phyloP scores from a whole-genome alignment of 2,113 vertebrate genomes.

The Lagopus muta region DNA sequence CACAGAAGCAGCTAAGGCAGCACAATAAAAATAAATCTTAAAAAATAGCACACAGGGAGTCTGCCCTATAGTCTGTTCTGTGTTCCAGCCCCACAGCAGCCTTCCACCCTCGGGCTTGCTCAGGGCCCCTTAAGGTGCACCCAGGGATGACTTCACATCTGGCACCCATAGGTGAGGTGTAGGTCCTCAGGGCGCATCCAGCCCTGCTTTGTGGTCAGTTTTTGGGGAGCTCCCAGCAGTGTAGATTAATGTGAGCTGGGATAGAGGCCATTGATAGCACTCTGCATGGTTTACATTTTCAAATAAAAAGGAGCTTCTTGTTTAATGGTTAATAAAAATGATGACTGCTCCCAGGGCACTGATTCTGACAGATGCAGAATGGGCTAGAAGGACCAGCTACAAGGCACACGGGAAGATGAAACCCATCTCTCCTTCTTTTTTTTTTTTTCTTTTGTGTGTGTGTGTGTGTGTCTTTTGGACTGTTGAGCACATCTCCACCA shows the following conservation, averaged over 20 bases:
- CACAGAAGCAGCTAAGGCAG: constrained; percentile 39
- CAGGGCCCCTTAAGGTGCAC: too few species aligned
- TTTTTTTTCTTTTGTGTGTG: background rate
- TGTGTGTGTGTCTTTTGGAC: background rate
- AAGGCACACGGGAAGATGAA: constrained; percentile 31
- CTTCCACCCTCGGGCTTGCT: too few species aligned
- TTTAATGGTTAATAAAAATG: constrained; percentile 73
- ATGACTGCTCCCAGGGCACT: constrained; percentile 42
- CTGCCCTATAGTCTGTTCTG: constrained; percentile 10
- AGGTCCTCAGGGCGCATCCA: too few species aligned
- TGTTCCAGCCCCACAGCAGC: background rate
- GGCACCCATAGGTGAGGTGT: background rate
- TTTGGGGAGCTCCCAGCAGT: background rate
- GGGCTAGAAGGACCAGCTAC: constrained; percentile 37
- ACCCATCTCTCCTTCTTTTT: background rate
- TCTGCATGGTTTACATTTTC: constrained; percentile 56
- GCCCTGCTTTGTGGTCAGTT: background rate
- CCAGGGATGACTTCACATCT: too few species aligned
- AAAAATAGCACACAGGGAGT: background rate
- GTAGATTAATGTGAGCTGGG: constrained; percentile 32
- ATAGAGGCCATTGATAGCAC: background rate
- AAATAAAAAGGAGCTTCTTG: constrained; percentile 65
- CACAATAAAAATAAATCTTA: background rate
- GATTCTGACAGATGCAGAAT: constrained; percentile 50
- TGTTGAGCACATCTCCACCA: background rate